Base-by-base conservation (phyloP, 2,113 vertebrate genomes). In the Crocuta crocuta region DNA sequence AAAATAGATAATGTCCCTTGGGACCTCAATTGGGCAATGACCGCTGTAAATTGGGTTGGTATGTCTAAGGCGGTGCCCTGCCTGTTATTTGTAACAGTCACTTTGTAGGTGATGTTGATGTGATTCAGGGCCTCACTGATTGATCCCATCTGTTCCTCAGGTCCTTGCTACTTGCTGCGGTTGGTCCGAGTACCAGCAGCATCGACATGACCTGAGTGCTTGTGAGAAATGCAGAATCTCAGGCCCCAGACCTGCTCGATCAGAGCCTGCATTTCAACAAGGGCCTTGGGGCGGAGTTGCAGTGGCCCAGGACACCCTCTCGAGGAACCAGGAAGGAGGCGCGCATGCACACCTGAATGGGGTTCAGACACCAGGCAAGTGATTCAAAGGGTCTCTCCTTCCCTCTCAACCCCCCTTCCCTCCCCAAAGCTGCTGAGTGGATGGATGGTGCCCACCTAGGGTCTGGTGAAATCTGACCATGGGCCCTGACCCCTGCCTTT, bases 191-290 rank as follows among this genome's bases (percentile, higher is more conserved):
- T 0, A 66, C n/a, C 43, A 26, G 80, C n/a, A 45, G 61, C n/a
- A 13, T 7, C 28, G n/a, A n/a, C 8, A 11, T 15, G 1, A 3
- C 23, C 61, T 28, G 63, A 45, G 35, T 70, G 9, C n/a, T 24
- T 12, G 17, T 35, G 21, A 73, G 50, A 92, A 76, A 71, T 9
- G 23, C 73, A 65, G 65, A 94, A 5, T 80, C 65, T 35, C 48
- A 70, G 65, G 53, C 43, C 10, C 55, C 2, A 9, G 79, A 48
- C 58, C 66, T 35, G 15, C n/a, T 63, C 39, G 17, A 12, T 78
- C 81, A 83, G 66, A 76, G 82, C 9, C 70, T 48, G 31, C 80
- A 70, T 70, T 70, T 85, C 73, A 95, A 91, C 71, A n/a, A 89
- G 93, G 58, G 15, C 53, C 68, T 71, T 7, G 11, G 24, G 15